Conservation (phyloP, 2,113 vertebrate genomes). For the Cephalopterus ornatus region DNA sequence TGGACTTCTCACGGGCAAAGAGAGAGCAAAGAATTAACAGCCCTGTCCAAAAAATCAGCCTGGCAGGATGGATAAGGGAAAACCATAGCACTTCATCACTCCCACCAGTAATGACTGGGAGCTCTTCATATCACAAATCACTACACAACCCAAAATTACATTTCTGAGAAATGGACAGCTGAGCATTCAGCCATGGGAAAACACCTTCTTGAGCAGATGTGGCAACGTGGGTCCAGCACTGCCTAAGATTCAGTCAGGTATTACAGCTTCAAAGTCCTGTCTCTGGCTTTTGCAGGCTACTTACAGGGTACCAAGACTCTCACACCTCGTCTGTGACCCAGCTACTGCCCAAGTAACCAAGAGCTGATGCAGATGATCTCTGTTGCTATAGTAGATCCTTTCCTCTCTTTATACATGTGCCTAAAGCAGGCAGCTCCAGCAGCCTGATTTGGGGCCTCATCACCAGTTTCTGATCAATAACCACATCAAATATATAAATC, state of each 20-base stretch:
- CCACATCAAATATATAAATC: slow-evolving; percentile 13
- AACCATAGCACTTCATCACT: neutral
- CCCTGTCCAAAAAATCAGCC: neutral
- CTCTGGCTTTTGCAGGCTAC: neutral
- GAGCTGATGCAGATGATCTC: neutral
- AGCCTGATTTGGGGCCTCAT: neutral
- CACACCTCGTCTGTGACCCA: neutral
- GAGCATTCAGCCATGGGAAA: neutral
- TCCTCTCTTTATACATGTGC: neutral
- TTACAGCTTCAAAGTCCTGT: neutral
- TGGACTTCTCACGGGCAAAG: neutral
- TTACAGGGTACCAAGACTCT: neutral
- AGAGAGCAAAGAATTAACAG: neutral
- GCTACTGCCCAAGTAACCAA: neutral
- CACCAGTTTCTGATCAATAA: neutral
- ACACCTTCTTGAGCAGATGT: neutral
- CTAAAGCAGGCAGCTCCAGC: neutral
- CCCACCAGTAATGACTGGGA: neutral
- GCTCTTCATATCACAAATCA: neutral
- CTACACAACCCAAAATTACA: neutral
- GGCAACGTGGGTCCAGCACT: neutral
- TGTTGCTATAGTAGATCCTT: neutral
- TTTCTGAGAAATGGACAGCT: neutral
- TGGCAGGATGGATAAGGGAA: neutral
- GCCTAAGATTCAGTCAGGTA: neutral